Base-by-base conservation (phyloP, 2,888 invertebrate genomes). In the Thelaira solivaga region DNA sequence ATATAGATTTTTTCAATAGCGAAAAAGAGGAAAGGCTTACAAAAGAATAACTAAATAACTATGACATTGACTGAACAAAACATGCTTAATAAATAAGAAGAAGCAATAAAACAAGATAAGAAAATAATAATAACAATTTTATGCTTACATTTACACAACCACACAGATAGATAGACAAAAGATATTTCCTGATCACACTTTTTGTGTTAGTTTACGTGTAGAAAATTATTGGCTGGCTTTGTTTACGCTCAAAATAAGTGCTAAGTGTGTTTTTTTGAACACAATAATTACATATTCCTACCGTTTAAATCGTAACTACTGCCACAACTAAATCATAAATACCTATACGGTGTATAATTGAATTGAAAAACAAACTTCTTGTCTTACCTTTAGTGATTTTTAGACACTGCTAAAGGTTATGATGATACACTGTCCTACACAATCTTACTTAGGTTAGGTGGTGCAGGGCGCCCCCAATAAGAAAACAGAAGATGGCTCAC, bases 231-330 rank as follows among this genome's bases (percentile, higher is more conserved):
- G 62, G 47, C 39, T 41, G 34, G 31, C 64, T 76, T 62, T 41
- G 24, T 26, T 55, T 36, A 47, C 31, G 8, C 45, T 13, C 13
- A 39, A 85, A 85, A 83, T 82, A 84, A 83, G 85, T 86, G 86
- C 82, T 84, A 86, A 85, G 74, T 83, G 82, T 80, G 81, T 82
- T 82, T 82, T 80, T n/a, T n/a, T 73, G 76, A 80, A 78, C 76
- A 83, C 76, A 72, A 82, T 83, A 81, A 85, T 85, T 82, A 85
- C 34, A 22, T 43, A 49, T 64, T 64, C 18, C 64, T 71, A 57
- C 57, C 18, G 62, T 55, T 59, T n/a, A n/a, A n/a, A n/a, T n/a
- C n/a, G n/a, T n/a, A 24, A 62, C 10, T 11, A 13, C 26, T 18
- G 10, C 22, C 1, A 8, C 8, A 47, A 45, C 24, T 41, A 29